Evolutionary conservation across 2,888 invertebrate genomes (phyloP).

Genomic region (Lucinisca nassula): DNA sequence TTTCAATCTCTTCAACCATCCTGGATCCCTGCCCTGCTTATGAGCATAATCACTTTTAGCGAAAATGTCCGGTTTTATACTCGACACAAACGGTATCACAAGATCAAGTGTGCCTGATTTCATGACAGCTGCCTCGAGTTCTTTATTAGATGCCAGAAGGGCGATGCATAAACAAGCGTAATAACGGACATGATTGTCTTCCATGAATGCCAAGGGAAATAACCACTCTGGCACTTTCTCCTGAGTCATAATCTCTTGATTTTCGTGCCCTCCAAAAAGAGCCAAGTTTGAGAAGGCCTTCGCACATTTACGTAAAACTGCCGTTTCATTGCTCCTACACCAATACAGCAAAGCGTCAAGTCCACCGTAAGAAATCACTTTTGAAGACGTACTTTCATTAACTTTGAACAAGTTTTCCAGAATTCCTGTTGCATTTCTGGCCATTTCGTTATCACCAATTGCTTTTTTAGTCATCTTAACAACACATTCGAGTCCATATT

Average conservation of each 20-base stretch:
- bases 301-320: conserved; percentile 97
- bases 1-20: conserved; percentile 97
- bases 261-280: conserved; percentile 98
- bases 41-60: conserved; percentile 93
- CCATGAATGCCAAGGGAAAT: conserved; percentile 98
- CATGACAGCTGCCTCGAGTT: conserved; percentile 98
- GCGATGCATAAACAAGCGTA: conserved; percentile 99
- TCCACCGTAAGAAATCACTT: conserved; percentile 96
- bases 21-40: conserved; percentile 98
- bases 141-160: conserved; percentile 98
- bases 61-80: conserved; percentile 98
- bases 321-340: conserved; percentile 97
- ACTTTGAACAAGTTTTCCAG: conserved; percentile 94
- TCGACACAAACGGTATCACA: conserved; percentile 98
- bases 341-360: conserved; percentile 97
- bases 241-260: conserved; percentile 99
- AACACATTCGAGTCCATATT: conserved; percentile 96
- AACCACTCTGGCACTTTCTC: conserved; percentile 94
- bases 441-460: conserved; percentile 92
- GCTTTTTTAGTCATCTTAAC: conserved; percentile 96
- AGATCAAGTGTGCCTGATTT: conserved; percentile 98
- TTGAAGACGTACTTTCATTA: conserved; percentile 98
- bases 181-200: conserved; percentile 95
- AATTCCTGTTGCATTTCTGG: conserved; percentile 84
- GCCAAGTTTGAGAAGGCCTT: conserved; percentile 98